Base-by-base conservation (phyloP, 2,888 invertebrate species). In the Tribolium freemani region DNA sequence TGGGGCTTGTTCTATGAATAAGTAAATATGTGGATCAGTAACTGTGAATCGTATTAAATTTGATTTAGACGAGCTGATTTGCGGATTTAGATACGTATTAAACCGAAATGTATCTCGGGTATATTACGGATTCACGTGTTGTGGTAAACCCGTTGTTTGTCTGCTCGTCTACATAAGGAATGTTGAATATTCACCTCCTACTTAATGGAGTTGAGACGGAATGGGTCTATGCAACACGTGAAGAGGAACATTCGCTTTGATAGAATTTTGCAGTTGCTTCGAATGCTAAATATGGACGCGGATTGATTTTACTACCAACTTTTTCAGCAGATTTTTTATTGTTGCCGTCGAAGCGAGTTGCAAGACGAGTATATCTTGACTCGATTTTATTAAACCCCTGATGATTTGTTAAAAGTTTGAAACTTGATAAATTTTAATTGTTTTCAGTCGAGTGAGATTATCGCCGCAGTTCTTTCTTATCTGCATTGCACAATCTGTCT, bases 31-130 rank as follows among this genome's bases (percentile, higher is more conserved):
- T 69, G 69, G 53, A 69, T 69, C 61, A 31, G 48, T 63, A 64
- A 71, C 66, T 66, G 45, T 13, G 64, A 71, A 71, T 71, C 21
- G 56, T 64, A 53, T 50, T 64, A 56, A 71, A 64, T 69, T 58
- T 63, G 48, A 56, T 48, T 56, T 50, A 8, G n/a, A 50, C 45
- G 45, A 63, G 21, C 45, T 45, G 38, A 63, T 38, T 8, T 58
- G 38, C 8, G 38, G 44, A n/a, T 30, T 53, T 44, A 56, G 16
- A 53, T 46, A 38, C 54, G 48, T 64, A 53, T 63, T 51, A 60
- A 50, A 48, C 21, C 9, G 11, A 53, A 30, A 5, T 53, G 45
- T 26, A 63, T 26, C 13, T 46, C 5, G 20, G 16, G 11, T 11
- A 63, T 31, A 69, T 69, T 63, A 61, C 11, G 11, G 51, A 61